Evolutionary conservation across 2,113 vertebrate species (phyloP).

Genomic region (Polyodon spathula): DNA sequence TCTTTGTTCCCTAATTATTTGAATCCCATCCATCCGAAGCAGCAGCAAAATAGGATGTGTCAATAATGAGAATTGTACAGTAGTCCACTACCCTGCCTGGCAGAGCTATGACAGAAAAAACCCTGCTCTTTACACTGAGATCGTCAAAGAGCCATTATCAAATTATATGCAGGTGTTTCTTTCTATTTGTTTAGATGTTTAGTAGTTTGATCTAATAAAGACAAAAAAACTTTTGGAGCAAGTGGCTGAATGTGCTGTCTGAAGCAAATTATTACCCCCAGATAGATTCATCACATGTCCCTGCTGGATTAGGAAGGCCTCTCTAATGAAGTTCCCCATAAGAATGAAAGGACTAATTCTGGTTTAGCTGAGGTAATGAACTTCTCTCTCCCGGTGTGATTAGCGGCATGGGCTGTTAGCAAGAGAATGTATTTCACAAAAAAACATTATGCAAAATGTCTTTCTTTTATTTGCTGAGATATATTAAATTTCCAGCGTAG

Average conservation of each 20-base stretch:
- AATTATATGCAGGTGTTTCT: constrained; percentile 62
- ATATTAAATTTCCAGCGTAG: constrained; percentile 97
- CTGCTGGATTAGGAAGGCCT: constrained; percentile 94
- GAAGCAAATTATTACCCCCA: constrained; percentile 88
- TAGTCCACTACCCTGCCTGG: not conserved
- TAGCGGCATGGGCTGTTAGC: constrained; percentile 86
- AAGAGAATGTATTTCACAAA: constrained; percentile 50
- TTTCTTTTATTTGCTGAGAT: constrained; percentile 94
- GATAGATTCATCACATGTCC: constrained; percentile 96
- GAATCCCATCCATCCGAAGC: not conserved
- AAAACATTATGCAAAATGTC: constrained; percentile 96
- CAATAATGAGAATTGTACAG: no score
- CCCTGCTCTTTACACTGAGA: not conserved
- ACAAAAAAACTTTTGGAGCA: constrained; percentile 51
- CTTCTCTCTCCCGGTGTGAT: constrained; percentile 98
- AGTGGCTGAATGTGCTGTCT: constrained; percentile 86
- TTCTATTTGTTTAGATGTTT: constrained; percentile 25
- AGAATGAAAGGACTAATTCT: constrained; percentile 99
- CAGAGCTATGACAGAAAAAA: constrained; percentile 4
- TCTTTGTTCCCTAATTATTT: not conserved
- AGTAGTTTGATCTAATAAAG: constrained; percentile 59
- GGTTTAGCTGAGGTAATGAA: constrained; percentile 99
- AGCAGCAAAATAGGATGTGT: not conserved
- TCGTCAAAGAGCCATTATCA: constrained; percentile 31
- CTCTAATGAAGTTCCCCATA: constrained; percentile 99